Evolutionary conservation across 2,888 invertebrate genomes (phyloP).

Genomic region (Stenichneumon culpator): DNA sequence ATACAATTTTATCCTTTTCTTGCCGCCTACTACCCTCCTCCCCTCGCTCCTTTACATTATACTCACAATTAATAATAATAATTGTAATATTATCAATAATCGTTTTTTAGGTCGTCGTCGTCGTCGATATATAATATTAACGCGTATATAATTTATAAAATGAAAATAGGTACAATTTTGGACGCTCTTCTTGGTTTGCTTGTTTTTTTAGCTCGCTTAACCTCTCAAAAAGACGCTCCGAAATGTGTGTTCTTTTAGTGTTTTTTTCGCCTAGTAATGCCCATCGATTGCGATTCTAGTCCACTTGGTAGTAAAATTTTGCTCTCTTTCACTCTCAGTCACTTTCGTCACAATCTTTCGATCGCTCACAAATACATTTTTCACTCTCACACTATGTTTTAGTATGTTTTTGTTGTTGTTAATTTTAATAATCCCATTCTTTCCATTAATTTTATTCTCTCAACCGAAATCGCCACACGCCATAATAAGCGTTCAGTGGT

Average conservation of each 20-base stretch:
- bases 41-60: conserved; percentile 65
- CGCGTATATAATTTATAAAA: conserved; percentile 83
- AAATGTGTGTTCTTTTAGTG: conserved; percentile 78
- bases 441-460: conserved; percentile 62
- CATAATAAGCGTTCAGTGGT: conserved; percentile 53
- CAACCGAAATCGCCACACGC: conserved; percentile 67
- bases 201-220: conserved; percentile 73
- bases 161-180: conserved; percentile 85
- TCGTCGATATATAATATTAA: conserved; percentile 72
- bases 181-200: conserved; percentile 77
- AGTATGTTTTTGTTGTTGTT: conserved; percentile 40
- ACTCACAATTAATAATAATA: conserved; percentile 71
- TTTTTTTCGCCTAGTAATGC: conserved; percentile 82
- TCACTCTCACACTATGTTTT: conserved; percentile 65
- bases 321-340: conserved; percentile 73
- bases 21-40: conserved; percentile 63
- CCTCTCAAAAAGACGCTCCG: conserved; percentile 84
- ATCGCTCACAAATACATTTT: conserved; percentile 64
- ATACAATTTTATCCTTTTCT: conserved; percentile 80
- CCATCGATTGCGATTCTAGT: conserved; percentile 85
- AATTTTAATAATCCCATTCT: conserved; percentile 58
- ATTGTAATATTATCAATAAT: conserved; percentile 74
- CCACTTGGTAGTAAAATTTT: conserved; percentile 85
- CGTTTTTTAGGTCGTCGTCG: conserved; percentile 81
- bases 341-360: conserved; percentile 48